A percentile compares a stretch with the other conserved stretches of the same genome.
Conservation (phyloP, 92 coral and sea anemone genomes). For the Porites lobata region DNA sequence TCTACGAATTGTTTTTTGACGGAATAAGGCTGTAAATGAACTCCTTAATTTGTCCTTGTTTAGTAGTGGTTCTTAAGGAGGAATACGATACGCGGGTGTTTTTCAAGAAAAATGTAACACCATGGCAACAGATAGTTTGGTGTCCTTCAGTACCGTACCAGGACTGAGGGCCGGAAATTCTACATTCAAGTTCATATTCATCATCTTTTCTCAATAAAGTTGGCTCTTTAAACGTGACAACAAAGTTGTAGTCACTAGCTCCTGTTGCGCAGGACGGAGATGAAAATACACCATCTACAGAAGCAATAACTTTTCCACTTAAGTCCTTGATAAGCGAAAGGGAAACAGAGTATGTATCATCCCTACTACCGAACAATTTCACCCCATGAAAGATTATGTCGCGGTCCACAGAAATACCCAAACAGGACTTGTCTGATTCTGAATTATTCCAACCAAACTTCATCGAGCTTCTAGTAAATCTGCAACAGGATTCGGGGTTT, state of each 20-base stretch:
- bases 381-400: slow-evolving; percentile 5
- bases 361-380: neutral
- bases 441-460: neutral
- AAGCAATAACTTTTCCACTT: neutral
- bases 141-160: slow-evolving; percentile 1
- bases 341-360: neutral
- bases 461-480: neutral
- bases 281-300: neutral
- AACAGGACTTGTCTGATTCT: neutral
- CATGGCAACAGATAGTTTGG: neutral
- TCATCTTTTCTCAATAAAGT: neutral
- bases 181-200: neutral
- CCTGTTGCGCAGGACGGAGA: neutral
- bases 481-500: neutral
- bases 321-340: neutral
- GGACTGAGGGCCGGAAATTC: neutral
- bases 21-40: neutral
- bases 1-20: neutral
- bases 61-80: neutral
- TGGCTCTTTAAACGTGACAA: neutral
- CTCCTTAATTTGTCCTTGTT: neutral
- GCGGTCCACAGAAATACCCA: neutral
- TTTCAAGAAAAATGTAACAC: neutral
- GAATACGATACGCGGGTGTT: neutral
- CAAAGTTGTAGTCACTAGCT: neutral